Conservation (phyloP, 2,888 invertebrate species). For the Drosophila dives region DNA sequence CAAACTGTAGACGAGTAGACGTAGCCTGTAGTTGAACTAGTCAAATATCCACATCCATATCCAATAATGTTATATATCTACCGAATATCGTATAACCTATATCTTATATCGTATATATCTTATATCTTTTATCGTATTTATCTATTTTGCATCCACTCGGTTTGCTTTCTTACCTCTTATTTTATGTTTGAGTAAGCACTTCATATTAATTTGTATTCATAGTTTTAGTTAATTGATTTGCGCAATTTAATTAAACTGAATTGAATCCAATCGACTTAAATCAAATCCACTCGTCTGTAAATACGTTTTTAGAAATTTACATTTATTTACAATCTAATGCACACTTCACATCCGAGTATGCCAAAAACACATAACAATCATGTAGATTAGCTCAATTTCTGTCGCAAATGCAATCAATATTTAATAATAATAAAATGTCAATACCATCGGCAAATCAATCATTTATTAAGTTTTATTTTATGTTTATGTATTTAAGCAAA, state of each 20-base stretch:
- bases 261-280: slow-evolving; percentile 8
- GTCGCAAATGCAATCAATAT: slow-evolving; percentile 33
- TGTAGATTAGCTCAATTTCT: slow-evolving; percentile 21
- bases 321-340: slow-evolving; percentile 9
- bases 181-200: slow-evolving; percentile 51
- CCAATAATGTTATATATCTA: slow-evolving; percentile 2
- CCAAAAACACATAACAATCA: neutral
- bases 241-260: slow-evolving; percentile 42
- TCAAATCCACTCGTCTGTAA: slow-evolving; percentile 45
- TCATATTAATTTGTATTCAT: slow-evolving; percentile 56
- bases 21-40: slow-evolving; percentile 40
- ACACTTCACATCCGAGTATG: slow-evolving; percentile 6
- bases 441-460: slow-evolving; percentile 8
- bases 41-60: slow-evolving; percentile 34
- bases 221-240: slow-evolving; percentile 62
- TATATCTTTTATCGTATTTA: slow-evolving; percentile 24
- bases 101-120: neutral
- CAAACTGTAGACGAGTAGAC: slow-evolving; percentile 77
- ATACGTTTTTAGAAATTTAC: slow-evolving; percentile 35
- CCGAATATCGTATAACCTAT: slow-evolving; percentile 8
- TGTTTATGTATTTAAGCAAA: slow-evolving; percentile 20
- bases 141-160: slow-evolving; percentile 39
- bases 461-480: slow-evolving; percentile 19
- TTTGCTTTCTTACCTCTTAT: slow-evolving; percentile 52
- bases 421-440: slow-evolving; percentile 68